Evolutionary conservation across 2,797 vertebrate genomes (phyloP), one percentile per base, ranked within the genome.

Genomic region (Sebastes matsubarae): DNA sequence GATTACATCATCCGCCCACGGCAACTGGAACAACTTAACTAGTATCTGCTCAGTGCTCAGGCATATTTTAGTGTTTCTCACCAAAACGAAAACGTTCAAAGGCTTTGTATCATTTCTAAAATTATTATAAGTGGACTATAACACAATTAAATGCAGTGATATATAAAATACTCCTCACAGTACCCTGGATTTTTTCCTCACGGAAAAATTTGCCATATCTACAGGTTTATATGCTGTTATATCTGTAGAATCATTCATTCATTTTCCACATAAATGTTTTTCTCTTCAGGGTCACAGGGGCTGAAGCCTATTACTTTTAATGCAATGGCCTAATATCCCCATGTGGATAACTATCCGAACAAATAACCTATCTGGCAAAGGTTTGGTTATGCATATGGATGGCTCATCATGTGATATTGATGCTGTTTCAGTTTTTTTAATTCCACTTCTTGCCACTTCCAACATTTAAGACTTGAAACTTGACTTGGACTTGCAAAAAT

Each of bases 261-360:
- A 68, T 85, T 90, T 88, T 87, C 83, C 75, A 85, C 76, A 77
- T 75, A 36, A 54, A 29, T 64, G 8, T 38, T 68, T 74, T 77
- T 80, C 8, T 64, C 22, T 68, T 81, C 22, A 13, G 70, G 63
- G 55, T 89, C 77, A 77, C 79, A 65, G 55, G 72, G 82, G 60
- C 64, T 78, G 67, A 65, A 85, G 36, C 25, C 60, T 75, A 59
- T 78, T 77, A 72, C 16, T 55, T 87, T 89, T 87, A 84, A 90
- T 9, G 24, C 63, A 65, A 73, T 87, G 79, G 84, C 30, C 66
- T 83, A 61, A 90, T 87, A 66, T 78, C 54, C 82, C 67, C 82
- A 61, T 58, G 72, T 71, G 87, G n/a, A 74, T 63, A n/a, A 79
- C 55, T 63, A 65, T 78, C 68, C 22, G 50, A 83, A 61, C 27